phyloP scores from a whole-genome alignment of 2,888 invertebrate species.

The Conistra vaccinii region DNA sequence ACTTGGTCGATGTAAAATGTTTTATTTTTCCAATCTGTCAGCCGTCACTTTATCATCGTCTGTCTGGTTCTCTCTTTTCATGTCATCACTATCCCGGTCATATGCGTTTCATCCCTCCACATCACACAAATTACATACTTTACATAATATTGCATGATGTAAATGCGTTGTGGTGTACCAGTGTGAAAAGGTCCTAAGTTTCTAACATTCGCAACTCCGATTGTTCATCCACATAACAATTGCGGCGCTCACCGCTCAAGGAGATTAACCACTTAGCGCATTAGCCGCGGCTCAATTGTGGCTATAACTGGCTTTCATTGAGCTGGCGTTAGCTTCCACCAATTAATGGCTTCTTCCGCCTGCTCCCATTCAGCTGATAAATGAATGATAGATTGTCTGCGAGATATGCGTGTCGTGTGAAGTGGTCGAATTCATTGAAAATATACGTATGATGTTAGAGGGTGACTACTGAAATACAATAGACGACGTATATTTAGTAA shows the following conservation, averaged over 20 bases:
- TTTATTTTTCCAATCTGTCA: neutral
- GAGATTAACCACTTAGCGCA: slow-evolving; percentile 61
- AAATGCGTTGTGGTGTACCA: neutral
- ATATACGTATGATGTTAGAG: neutral
- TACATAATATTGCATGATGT: neutral
- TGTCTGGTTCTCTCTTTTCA: too few relatives aligned
- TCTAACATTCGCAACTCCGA: neutral
- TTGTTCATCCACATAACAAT: slow-evolving; percentile 23
- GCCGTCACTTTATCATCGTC: neutral
- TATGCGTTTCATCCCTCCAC: too few relatives aligned
- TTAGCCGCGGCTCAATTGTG: slow-evolving; percentile 57
- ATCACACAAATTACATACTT: neutral
- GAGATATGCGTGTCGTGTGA: slow-evolving; percentile 27
- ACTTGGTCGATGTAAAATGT: neutral
- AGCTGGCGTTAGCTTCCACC: slow-evolving; percentile 47
- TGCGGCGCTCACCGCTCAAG: slow-evolving; percentile 51
- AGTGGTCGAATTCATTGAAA: slow-evolving; percentile 2
- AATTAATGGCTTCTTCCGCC: slow-evolving; percentile 54
- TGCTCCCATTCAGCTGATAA: slow-evolving; percentile 42
- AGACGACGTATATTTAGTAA: too few relatives aligned
- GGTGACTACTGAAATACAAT: too few relatives aligned
- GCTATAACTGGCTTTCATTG: slow-evolving; percentile 16
- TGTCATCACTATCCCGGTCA: neutral
- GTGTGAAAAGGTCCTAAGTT: neutral
- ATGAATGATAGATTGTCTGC: slow-evolving; percentile 50